Evolutionary conservation across 53 echinoderm and acorn worm species (phyloP).

Genomic region (Hippasteria phrygiana): DNA sequence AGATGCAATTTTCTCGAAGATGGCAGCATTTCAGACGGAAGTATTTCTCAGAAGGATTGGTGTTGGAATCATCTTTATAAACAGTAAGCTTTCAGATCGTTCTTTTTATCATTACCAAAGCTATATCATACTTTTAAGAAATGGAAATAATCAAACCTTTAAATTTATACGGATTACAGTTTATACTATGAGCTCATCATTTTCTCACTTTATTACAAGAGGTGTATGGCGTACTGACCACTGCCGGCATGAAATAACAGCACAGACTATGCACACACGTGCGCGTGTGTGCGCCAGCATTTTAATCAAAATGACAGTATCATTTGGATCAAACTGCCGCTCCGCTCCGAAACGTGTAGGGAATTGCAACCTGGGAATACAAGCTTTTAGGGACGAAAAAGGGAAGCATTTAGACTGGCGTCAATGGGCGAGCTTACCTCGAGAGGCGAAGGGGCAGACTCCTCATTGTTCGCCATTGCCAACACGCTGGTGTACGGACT

Average conservation of each 20-base stretch:
- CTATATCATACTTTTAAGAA: no score
- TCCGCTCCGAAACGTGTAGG: slow-evolving; percentile 28
- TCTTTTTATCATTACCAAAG: no score
- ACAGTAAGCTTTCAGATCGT: no score
- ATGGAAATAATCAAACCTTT: no score
- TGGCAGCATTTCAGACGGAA: no score
- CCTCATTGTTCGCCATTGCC: slow-evolving; percentile 55
- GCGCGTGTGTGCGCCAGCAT: slow-evolving; percentile 25
- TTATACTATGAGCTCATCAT: no score
- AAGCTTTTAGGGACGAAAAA: not conserved
- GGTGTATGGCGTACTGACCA: not conserved
- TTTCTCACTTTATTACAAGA: not conserved
- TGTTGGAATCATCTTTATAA: no score
- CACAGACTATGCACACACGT: slow-evolving; percentile 6
- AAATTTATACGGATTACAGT: no score
- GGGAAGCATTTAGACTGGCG: not conserved
- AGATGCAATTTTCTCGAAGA: no score
- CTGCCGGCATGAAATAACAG: not conserved
- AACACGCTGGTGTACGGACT: not conserved
- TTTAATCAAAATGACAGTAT: slow-evolving; percentile 52
- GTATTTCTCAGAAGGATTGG: no score
- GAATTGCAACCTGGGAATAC: slow-evolving; percentile 23
- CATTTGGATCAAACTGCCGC: slow-evolving; percentile 50
- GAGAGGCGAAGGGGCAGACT: slow-evolving; percentile 21
- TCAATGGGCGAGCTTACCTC: slow-evolving; percentile 26